Base-by-base conservation (phyloP, 2,113 vertebrate genomes). In the Corythornis cristatus region DNA sequence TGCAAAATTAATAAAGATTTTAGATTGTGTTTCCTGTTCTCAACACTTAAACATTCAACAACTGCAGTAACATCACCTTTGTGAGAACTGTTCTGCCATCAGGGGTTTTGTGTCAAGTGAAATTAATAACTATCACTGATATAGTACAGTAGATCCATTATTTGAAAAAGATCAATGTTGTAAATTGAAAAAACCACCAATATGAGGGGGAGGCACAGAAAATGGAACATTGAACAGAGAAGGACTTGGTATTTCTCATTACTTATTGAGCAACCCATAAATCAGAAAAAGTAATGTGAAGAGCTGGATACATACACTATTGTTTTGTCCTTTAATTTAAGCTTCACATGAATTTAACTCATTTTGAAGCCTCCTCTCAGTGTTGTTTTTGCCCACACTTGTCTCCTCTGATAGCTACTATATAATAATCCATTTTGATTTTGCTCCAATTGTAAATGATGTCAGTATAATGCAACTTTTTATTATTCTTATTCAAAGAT, bases 221-320 rank as follows among this genome's bases (percentile, higher is more conserved):
- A 46, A 71, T 25, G 13, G 11, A 64, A 81, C 35, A 67, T 1
- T 60, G 31, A 54, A 65, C 13, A 33, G n/a, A 12, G 12, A 23
- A 68, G 58, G 48, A 40, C 6, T 33, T 77, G 26, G 37, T 68
- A 73, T 26, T 87, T 68, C 33, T 81, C 15, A 18, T 31, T 67
- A 20, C 3, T 12, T 21, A 40, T 15, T 37, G 15, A 64, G 17
- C 14, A 93, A 45, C 5, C n/a, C 23, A 6, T 23, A 58, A 85
- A 58, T 31, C 4, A 4, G 1, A 62, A 28, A 56, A 25, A 53
- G 33, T 13, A 28, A 6, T 3, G 43, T 0, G 0, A 83, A 62
- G 23, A 53, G 50, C 25, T 65, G 19, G 40, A 2, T 45, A 46
- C 54, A 7, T 9, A 20, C 22, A 25, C 2, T 21, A 15, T 29